Percentiles rank a stretch among this genome's conserved stretches.
These are phyloP conservation scores for Chrysolina americana DNA, from an alignment of 2,888 invertebrate genomes.

Conservation along the genomic window DNA sequence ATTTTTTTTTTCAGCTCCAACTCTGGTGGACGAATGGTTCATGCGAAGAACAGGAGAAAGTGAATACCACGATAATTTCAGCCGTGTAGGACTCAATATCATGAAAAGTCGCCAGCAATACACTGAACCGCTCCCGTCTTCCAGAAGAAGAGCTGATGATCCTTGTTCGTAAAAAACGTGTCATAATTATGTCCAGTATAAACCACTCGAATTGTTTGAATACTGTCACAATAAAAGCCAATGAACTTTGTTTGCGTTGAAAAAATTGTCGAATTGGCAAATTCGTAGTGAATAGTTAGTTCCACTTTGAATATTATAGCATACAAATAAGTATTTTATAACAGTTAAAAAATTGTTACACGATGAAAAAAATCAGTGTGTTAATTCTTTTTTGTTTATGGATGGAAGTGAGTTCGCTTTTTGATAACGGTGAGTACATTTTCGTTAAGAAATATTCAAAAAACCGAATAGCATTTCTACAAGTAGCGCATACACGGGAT, in stretches of 20 bases:
- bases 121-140: conserved; percentile 76
- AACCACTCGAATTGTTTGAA: not conserved
- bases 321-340: not conserved
- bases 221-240: not conserved
- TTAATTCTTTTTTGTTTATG: not conserved
- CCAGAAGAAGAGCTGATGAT: conserved; percentile 74
- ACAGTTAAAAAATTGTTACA: not conserved
- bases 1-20: conserved; percentile 66
- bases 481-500: too few relatives aligned
- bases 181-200: not conserved
- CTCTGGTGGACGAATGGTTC: conserved; percentile 72
- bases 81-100: conserved; percentile 74
- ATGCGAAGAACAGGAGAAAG: conserved; percentile 74
- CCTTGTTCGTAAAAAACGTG: conserved; percentile 60
- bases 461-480: too few relatives aligned
- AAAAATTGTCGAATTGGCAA: conserved; percentile 2
- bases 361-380: conserved; percentile 13
- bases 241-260: conserved; percentile 1
- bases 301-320: not conserved
- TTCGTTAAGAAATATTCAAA: not conserved
- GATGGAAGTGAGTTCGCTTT: not conserved
- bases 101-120: conserved; percentile 76
- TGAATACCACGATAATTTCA: conserved; percentile 77
- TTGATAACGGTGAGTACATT: conserved; percentile 35
- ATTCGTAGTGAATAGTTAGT: not conserved